Percentiles rank a stretch among this genome's conserved stretches.
Evolutionary conservation across 2,888 invertebrate species (phyloP).

Genomic region (Anthrax anthrax): DNA sequence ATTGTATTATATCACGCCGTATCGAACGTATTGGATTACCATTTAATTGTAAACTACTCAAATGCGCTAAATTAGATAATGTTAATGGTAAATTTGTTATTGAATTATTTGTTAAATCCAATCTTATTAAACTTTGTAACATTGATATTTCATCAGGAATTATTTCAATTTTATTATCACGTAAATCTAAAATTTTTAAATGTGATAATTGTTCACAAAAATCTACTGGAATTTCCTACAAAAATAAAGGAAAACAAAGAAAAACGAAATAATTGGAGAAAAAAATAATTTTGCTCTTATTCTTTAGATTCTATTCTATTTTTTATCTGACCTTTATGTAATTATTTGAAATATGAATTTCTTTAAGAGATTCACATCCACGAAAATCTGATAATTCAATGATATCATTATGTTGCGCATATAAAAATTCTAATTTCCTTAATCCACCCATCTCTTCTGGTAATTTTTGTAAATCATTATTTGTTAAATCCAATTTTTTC

Average conservation of each 20-base stretch:
- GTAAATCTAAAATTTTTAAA: slow-evolving; percentile 59
- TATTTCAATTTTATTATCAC: slow-evolving; percentile 63
- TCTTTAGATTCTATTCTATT: not conserved
- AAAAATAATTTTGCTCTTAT: not conserved
- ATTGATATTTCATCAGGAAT: slow-evolving; percentile 67
- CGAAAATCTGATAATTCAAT: slow-evolving; percentile 57
- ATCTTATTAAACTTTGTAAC: slow-evolving; percentile 58
- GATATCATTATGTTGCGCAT: slow-evolving; percentile 73
- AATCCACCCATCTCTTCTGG: slow-evolving; percentile 56
- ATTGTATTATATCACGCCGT: slow-evolving; percentile 65
- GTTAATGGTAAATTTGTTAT: slow-evolving; percentile 51
- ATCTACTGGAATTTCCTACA: slow-evolving; percentile 51
- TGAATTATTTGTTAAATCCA: slow-evolving; percentile 75
- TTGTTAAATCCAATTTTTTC: slow-evolving; percentile 55
- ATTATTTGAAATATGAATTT: slow-evolving; percentile 74
- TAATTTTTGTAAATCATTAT: slow-evolving; percentile 51
- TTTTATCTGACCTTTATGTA: slow-evolving; percentile 45
- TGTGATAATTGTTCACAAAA: slow-evolving; percentile 58
- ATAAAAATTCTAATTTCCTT: slow-evolving; percentile 57
- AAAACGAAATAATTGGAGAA: too few relatives aligned
- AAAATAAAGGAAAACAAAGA: too few relatives aligned
- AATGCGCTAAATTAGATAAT: slow-evolving; percentile 55
- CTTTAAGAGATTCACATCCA: slow-evolving; percentile 60
- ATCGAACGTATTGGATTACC: slow-evolving; percentile 76
- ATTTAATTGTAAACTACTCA: slow-evolving; percentile 69